These are phyloP conservation scores for Miltochrista miniata DNA, from an alignment of 2,888 invertebrate genomes.

Conservation along the genomic window DNA sequence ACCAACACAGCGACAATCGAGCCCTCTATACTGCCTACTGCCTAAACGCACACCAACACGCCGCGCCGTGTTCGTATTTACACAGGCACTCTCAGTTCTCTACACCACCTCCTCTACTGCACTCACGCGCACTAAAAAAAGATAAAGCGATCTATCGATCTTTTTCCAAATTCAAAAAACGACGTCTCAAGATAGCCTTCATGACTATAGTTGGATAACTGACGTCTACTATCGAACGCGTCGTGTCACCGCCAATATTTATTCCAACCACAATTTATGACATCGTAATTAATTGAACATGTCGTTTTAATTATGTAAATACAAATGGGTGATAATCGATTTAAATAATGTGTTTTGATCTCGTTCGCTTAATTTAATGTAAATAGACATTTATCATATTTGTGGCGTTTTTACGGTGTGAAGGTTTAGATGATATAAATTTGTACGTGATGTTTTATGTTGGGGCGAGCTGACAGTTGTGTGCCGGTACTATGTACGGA, in stretches of 20 bases:
- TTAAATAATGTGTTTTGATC: slow-evolving; percentile 74
- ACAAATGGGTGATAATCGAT: slow-evolving; percentile 78
- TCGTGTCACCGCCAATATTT: slow-evolving; percentile 56
- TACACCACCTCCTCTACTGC: slow-evolving; percentile 82
- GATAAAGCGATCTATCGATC: slow-evolving; percentile 81
- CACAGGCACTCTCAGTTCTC: slow-evolving; percentile 81
- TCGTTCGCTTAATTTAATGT: slow-evolving; percentile 75
- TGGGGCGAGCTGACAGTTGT: slow-evolving; percentile 47
- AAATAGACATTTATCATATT: slow-evolving; percentile 76
- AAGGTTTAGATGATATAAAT: slow-evolving; percentile 41
- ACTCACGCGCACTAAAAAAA: slow-evolving; percentile 83
- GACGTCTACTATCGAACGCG: slow-evolving; percentile 74
- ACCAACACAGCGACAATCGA: slow-evolving; percentile 60
- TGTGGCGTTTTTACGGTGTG: slow-evolving; percentile 73
- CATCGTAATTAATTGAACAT: slow-evolving; percentile 77
- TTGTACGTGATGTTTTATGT: slow-evolving; percentile 54
- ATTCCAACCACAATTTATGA: slow-evolving; percentile 73
- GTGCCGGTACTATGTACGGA: slow-evolving; percentile 53
- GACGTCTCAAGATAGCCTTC: slow-evolving; percentile 63
- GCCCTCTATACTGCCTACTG: slow-evolving; percentile 68
- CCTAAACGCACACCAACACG: slow-evolving; percentile 64
- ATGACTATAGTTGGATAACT: slow-evolving; percentile 69
- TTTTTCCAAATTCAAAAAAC: slow-evolving; percentile 78
- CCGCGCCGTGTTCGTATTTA: slow-evolving; percentile 65
- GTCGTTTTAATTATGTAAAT: slow-evolving; percentile 81